Evolutionary conservation across 1,140 invertebrate species (phyloP).

Genomic region (Procambarus clarkii): DNA sequence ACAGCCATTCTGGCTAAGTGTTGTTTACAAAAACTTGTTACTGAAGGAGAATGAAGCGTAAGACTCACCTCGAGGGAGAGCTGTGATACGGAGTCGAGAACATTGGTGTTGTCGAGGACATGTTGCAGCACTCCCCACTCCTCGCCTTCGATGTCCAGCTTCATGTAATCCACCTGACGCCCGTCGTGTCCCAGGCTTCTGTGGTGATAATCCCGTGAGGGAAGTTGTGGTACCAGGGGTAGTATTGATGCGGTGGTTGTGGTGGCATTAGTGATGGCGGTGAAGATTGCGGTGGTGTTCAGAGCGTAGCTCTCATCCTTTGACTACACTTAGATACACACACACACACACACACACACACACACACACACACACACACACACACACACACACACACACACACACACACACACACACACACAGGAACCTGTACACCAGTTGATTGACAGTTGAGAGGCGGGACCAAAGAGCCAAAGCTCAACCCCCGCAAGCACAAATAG

Average conservation of each 20-base stretch:
- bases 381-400: too few species aligned
- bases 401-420: too few species aligned
- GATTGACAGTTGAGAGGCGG: too few species aligned
- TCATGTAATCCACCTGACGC: conserved; percentile 45
- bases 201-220: not conserved
- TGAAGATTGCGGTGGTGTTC: not conserved
- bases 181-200: conserved; percentile 38
- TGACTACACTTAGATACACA: too few species aligned
- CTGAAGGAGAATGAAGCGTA: too few species aligned
- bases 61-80: conserved; percentile 34
- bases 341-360: too few species aligned
- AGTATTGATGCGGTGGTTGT: not conserved
- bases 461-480: too few species aligned
- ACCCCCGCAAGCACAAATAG: too few species aligned
- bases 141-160: conserved; percentile 57
- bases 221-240: not conserved
- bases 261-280: not conserved
- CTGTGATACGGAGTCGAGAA: conserved; percentile 19
- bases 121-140: conserved; percentile 51
- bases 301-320: not conserved
- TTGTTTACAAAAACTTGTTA: too few species aligned
- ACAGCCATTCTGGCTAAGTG: too few species aligned
- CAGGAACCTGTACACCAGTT: too few species aligned
- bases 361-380: too few species aligned
- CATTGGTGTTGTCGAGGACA: not conserved